Evolutionary conservation across 2,888 invertebrate species (phyloP).

Genomic region (Alcis repandata): DNA sequence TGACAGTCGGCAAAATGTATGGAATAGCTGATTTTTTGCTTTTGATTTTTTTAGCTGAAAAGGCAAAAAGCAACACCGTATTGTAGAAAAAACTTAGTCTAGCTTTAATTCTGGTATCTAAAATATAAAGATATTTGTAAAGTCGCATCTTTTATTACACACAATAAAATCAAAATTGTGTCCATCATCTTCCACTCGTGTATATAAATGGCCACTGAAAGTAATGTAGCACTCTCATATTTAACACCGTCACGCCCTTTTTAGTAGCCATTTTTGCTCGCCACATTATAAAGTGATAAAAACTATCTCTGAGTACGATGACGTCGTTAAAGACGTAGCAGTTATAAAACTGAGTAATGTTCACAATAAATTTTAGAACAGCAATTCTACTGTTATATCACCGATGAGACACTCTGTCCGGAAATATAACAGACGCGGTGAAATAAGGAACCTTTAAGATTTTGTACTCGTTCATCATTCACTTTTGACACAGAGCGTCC

Average conservation of each 20-base stretch:
- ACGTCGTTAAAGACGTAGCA: slow-evolving; percentile 10
- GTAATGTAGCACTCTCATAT: neutral
- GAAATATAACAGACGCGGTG: neutral
- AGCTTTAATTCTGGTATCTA: too few relatives aligned
- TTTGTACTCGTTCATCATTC: neutral
- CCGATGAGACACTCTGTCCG: neutral
- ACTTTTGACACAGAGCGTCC: too few relatives aligned
- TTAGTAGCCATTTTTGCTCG: slow-evolving; percentile 9
- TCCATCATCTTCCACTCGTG: too few relatives aligned
- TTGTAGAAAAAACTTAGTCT: too few relatives aligned
- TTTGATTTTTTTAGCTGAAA: too few relatives aligned
- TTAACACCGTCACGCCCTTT: neutral
- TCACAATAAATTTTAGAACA: slow-evolving; percentile 20
- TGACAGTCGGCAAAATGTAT: too few relatives aligned
- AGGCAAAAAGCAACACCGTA: too few relatives aligned
- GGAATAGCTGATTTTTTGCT: too few relatives aligned
- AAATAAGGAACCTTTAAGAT: neutral
- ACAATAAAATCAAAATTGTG: too few relatives aligned
- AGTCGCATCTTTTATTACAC: too few relatives aligned
- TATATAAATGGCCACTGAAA: too few relatives aligned
- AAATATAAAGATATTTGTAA: too few relatives aligned
- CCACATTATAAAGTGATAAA: slow-evolving; percentile 14
- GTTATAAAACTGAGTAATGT: slow-evolving; percentile 23
- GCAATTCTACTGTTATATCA: slow-evolving; percentile 10
- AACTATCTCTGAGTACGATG: slow-evolving; percentile 12